Conservation (phyloP, 1,140 invertebrate genomes). For the Trichonephila inaurata region DNA sequence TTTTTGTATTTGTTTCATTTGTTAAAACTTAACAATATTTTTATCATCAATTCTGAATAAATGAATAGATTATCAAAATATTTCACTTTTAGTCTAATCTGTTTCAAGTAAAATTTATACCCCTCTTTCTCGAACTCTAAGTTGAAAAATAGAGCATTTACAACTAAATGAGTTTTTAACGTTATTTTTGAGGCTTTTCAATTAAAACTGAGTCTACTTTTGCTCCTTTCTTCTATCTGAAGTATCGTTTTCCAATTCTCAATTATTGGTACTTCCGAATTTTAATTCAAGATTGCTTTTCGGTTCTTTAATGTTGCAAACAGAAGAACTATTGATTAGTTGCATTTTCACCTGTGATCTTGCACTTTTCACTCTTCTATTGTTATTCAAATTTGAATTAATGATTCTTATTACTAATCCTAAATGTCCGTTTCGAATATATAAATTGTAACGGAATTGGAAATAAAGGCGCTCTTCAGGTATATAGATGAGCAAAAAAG, state of each 20-base stretch:
- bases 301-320: neutral
- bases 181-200: neutral
- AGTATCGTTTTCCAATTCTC: constrained; percentile 26
- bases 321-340: neutral
- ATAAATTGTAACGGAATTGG: neutral
- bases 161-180: neutral
- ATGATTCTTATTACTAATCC: neutral
- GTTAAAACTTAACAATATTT: no score
- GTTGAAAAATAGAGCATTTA: neutral
- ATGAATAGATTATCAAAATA: no score
- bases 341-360: neutral
- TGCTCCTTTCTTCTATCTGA: neutral
- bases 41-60: no score
- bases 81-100: no score
- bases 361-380: neutral
- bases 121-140: no score
- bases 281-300: neutral
- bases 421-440: neutral
- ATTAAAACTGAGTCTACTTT: neutral
- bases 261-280: neutral
- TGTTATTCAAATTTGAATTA: constrained; percentile 11
- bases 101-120: no score
- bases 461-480: neutral
- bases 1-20: no score
- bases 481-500: neutral